phyloP scores from a whole-genome alignment of 2,888 invertebrate species.

The Hipparchia sbordonii region DNA sequence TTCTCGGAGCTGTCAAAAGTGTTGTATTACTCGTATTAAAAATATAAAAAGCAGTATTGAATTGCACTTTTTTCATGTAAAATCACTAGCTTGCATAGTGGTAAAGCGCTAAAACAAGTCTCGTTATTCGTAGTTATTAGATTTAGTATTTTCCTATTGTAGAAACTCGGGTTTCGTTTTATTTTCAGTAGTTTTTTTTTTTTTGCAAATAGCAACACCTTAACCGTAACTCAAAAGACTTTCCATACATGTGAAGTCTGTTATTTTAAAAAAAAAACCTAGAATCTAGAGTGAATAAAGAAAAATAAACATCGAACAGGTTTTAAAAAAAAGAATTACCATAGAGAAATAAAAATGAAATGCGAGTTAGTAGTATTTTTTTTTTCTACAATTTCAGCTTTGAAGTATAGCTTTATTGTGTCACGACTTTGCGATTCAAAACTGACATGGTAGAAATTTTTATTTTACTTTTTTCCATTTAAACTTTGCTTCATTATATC shows the following conservation, averaged over 20 bases:
- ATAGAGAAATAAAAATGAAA: slow-evolving; percentile 45
- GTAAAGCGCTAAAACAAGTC: slow-evolving; percentile 52
- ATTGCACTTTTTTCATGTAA: slow-evolving; percentile 31
- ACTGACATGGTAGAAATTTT: slow-evolving; percentile 60
- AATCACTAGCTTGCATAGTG: slow-evolving; percentile 47
- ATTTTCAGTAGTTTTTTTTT: slow-evolving; percentile 35
- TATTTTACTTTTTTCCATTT: slow-evolving; percentile 50
- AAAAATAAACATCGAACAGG: too few species aligned
- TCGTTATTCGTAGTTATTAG: slow-evolving; percentile 48
- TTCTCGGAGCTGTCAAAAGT: slow-evolving; percentile 22
- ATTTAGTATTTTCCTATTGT: slow-evolving; percentile 47
- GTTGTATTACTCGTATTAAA: slow-evolving; percentile 14
- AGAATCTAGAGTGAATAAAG: slow-evolving; percentile 6
- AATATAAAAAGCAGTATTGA: slow-evolving; percentile 24
- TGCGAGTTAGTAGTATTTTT: slow-evolving; percentile 47
- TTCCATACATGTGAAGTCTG: not conserved
- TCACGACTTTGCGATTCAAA: slow-evolving; percentile 50
- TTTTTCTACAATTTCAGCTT: slow-evolving; percentile 67
- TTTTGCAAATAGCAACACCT: slow-evolving; percentile 3
- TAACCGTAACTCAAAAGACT: not conserved
- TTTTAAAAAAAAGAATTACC: slow-evolving; percentile 12
- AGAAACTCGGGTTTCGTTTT: slow-evolving; percentile 39
- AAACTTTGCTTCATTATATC: slow-evolving; percentile 38
- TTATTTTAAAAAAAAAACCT: not conserved
- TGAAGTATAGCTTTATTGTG: slow-evolving; percentile 49